phyloP scores from a whole-genome alignment of 2,113 vertebrate genomes.

The Laticauda colubrina region DNA sequence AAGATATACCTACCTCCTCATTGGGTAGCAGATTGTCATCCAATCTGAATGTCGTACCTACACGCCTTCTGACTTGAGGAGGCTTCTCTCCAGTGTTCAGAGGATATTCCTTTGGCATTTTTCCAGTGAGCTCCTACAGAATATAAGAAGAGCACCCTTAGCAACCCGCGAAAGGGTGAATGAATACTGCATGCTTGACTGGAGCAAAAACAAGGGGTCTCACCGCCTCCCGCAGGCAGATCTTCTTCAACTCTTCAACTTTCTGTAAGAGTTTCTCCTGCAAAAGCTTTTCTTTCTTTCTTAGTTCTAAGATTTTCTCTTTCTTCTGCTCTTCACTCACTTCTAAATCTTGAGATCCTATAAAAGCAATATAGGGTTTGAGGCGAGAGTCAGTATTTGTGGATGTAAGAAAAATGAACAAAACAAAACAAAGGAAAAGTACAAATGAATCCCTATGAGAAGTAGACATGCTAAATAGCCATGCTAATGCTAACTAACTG shows the following conservation, averaged over 20 bases:
- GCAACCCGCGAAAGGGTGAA: neutral
- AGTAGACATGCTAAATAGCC: neutral
- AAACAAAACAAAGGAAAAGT: neutral
- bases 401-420: neutral
- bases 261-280: slow-evolving; percentile 85
- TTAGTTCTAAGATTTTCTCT: slow-evolving; percentile 89
- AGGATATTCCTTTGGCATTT: slow-evolving; percentile 91
- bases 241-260: slow-evolving; percentile 88
- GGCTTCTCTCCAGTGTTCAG: slow-evolving; percentile 83
- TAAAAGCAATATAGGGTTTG: slow-evolving; percentile 19
- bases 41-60: slow-evolving; percentile 87
- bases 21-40: slow-evolving; percentile 83
- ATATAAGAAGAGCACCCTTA: slow-evolving; percentile 12
- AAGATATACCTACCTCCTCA: slow-evolving; percentile 75
- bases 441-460: neutral
- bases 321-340: slow-evolving; percentile 90
- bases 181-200: rapidly evolving
- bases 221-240: slow-evolving; percentile 94
- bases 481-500: neutral
- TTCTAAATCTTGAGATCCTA: slow-evolving; percentile 92
- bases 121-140: slow-evolving; percentile 87
- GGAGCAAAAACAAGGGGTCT: slow-evolving; percentile 45
- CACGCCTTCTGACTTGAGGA: slow-evolving; percentile 81
- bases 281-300: slow-evolving; percentile 86
- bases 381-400: neutral